Conservation (phyloP, 1,140 invertebrate genomes). For the Drosophila repletoides region DNA sequence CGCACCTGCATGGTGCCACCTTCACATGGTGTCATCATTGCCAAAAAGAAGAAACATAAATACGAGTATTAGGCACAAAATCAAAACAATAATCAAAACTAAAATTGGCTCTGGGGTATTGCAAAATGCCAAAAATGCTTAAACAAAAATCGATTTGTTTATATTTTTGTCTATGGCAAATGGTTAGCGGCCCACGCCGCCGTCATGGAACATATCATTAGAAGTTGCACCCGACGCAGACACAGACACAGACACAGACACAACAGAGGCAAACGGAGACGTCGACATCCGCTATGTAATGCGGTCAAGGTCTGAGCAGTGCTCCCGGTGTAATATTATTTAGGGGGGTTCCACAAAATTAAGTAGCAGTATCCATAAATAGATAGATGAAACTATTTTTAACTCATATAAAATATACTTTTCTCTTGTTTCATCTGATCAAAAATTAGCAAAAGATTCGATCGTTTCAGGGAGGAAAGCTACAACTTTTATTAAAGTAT, state of each 20-base stretch:
- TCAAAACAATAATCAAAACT: constrained; percentile 30
- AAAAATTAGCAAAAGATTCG: too few relatives aligned
- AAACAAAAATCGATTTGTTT: constrained; percentile 69
- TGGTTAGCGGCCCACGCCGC: constrained; percentile 16
- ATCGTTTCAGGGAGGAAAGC: neutral
- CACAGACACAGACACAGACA: constrained; percentile 4
- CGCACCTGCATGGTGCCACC: constrained; percentile 13
- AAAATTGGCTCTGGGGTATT: constrained; percentile 25
- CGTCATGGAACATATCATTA: neutral
- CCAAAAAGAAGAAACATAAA: too few relatives aligned
- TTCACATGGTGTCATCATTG: constrained; percentile 24
- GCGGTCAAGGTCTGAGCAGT: constrained; percentile 63
- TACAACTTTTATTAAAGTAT: too few relatives aligned
- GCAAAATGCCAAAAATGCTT: constrained; percentile 63
- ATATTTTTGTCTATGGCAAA: constrained; percentile 65
- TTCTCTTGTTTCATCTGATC: too few relatives aligned
- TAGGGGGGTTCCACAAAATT: too few relatives aligned
- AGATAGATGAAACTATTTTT: too few relatives aligned
- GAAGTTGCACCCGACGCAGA: neutral
- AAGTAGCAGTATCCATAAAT: too few relatives aligned
- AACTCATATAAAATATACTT: too few relatives aligned
- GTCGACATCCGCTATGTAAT: constrained; percentile 53
- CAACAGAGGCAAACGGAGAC: constrained; percentile 11
- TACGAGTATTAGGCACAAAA: constrained; percentile 5
- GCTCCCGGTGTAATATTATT: too few relatives aligned